A percentile compares a stretch with the other conserved stretches of the same genome.
Conservation (phyloP, 1,140 invertebrate genomes). For the Conopomorpha cramerella region DNA sequence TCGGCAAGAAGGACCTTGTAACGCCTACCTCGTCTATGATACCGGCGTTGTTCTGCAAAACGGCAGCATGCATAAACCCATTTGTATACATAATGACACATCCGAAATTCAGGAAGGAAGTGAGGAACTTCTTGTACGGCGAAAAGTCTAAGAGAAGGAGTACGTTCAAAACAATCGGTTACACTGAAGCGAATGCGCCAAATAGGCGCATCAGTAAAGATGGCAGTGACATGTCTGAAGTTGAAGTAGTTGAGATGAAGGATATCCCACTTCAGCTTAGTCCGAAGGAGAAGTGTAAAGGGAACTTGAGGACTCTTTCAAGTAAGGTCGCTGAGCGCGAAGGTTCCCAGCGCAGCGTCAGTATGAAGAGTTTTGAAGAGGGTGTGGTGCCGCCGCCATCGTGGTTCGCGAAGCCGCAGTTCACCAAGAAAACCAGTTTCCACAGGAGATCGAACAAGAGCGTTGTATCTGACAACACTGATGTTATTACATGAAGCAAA, state of each 20-base stretch:
- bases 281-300: slow-evolving; percentile 7
- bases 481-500: slow-evolving; percentile 6
- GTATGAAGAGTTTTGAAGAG: slow-evolving; percentile 44
- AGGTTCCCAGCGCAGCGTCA: slow-evolving; percentile 31
- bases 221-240: slow-evolving; percentile 44
- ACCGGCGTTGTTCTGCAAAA: slow-evolving; percentile 77
- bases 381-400: slow-evolving; percentile 44
- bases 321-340: slow-evolving; percentile 29
- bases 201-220: slow-evolving; percentile 40
- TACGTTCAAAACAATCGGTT: slow-evolving; percentile 34
- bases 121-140: slow-evolving; percentile 43
- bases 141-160: slow-evolving; percentile 36
- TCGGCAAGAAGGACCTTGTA: slow-evolving; percentile 64
- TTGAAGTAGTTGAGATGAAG: slow-evolving; percentile 54
- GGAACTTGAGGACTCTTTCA: slow-evolving; percentile 28
- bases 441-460: slow-evolving; percentile 22
- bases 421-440: slow-evolving; percentile 44
- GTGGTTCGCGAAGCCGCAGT: slow-evolving; percentile 51
- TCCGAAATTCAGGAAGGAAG: slow-evolving; percentile 68
- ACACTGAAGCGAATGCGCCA: slow-evolving; percentile 16
- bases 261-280: slow-evolving; percentile 37
- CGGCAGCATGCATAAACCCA: slow-evolving; percentile 74
- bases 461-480: slow-evolving; percentile 12
- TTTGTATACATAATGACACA: slow-evolving; percentile 76
- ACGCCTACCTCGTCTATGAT: slow-evolving; percentile 73